Evolutionary conservation across 2,113 vertebrate genomes (phyloP), one percentile per base, ranked within the genome.

Genomic region (Acrocephalus arundinaceus): DNA sequence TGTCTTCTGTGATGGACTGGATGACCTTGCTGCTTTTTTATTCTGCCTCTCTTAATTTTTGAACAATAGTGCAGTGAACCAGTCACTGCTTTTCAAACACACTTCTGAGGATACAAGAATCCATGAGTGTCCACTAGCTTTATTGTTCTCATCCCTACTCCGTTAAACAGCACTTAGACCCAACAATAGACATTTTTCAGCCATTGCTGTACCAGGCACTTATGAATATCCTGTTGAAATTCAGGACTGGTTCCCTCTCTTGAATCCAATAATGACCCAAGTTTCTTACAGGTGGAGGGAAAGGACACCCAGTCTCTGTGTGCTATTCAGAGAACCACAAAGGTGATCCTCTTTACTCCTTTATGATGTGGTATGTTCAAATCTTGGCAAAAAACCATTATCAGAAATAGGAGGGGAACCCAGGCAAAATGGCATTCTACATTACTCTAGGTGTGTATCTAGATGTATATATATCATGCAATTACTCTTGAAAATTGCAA

Each of bases 1-100:
- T 68, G 48, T 82, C 74, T 91, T 85, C 91, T 94, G 45, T 81
- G 92, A 94, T 58, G 70, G 73, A 87, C 65, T 89, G 70, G 37
- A 61, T 94, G 88, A 96, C 73, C 83, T 93, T 61, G 76, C 45
- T 7, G 10, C 52, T 92, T 87, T 90, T 89, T 81, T 73, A 59
- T 92, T 95, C 86, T 51, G 9, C 70, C 85, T 88, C 82, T 85
- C 93, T 84, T 94, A 95, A 93, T 95, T 85, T 92, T 82, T 92
- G 93, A 93, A 92, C 94, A 94, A 89, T 68, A 82, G 70, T 87
- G 80, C 96, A 94, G 77, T 90, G 94, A 96, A 76, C n/a, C 80
- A 95, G 79, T 65, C 52, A 49, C 70, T 78, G 73, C 88, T 92
- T 96, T 95, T 92, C 92, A 96, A 33, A 90, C 68, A 84, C 65